phyloP scores from a whole-genome alignment of 2,888 invertebrate genomes.

The Ennomos quercinarius region DNA sequence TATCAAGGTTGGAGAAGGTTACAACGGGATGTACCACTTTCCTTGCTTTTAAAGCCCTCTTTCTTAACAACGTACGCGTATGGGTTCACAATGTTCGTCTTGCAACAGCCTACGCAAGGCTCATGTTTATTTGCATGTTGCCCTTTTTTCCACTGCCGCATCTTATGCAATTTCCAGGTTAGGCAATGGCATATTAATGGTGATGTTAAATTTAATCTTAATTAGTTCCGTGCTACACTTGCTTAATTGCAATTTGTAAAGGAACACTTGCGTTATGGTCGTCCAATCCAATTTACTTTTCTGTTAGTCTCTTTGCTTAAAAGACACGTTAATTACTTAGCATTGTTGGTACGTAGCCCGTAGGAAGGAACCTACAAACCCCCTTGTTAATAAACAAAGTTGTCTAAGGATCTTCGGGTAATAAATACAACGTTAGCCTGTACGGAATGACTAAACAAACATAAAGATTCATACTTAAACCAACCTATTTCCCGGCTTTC shows the following conservation, averaged over 20 bases:
- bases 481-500: constrained; percentile 25
- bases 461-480: no score
- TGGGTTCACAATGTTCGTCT: constrained; percentile 41
- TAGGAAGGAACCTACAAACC: no score
- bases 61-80: constrained; percentile 43
- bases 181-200: constrained; percentile 42
- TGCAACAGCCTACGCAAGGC: constrained; percentile 34
- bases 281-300: neutral
- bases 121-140: constrained; percentile 31
- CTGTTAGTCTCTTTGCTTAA: neutral
- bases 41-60: constrained; percentile 41
- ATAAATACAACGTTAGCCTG: no score
- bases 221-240: constrained; percentile 46
- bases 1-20: constrained; percentile 50
- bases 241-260: constrained; percentile 18
- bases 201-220: constrained; percentile 45
- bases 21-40: constrained; percentile 43
- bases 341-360: no score
- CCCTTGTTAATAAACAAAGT: no score
- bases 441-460: no score
- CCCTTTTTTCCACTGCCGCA: constrained; percentile 48
- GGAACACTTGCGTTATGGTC: constrained; percentile 16
- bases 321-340: no score
- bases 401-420: no score
- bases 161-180: constrained; percentile 51